Evolutionary conservation across 2,797 vertebrate species (phyloP), one percentile per base, ranked within the genome.

Genomic region (Enteromius treurensis): DNA sequence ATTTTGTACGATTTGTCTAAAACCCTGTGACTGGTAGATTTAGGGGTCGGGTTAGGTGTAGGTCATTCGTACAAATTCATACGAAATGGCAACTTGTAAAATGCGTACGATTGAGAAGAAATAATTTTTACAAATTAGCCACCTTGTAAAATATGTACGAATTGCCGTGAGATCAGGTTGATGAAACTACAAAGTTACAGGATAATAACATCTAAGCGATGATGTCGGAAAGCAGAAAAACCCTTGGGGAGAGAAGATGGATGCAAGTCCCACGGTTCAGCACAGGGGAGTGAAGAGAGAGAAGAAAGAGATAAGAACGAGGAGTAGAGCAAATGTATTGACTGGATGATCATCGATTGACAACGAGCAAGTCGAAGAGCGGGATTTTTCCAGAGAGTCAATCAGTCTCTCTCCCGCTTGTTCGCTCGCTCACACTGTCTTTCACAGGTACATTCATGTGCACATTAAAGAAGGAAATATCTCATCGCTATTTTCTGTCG

Each of bases 341-440:
- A 89, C 86, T 88, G 83, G 85, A 77, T 5, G 53, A 91, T 87
- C 88, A 93, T 92, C 70, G 87, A 93, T 91, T 75, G 87, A 89
- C 86, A 82, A 82, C 15, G 15, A 89, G 86, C 74, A 23, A 89
- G 86, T 85, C 55, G 14, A 78, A 83, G 76, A 84, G 45, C n/a
- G 15, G 62, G 82, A 65, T 77, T 82, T 84, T 80, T 47, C 64
- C 77, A 29, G 21, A 51, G 55, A 83, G 77, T 80, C 62, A 69
- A 69, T 82, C 64, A 68, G 32, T 47, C 49, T 68, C 23, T 76
- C 17, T 73, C 70, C 29, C 10, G 2, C 37, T 62, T 23, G 5
- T 29, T n/a, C 29, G 5, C 47, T 34, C 19, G 3, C 19, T 51
- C 42, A 53, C 49, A 7, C 47, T 53, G 21, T 34, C 58, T 75